Percentiles rank a stretch among this genome's conserved stretches.
These are phyloP conservation scores for Phymorhynchus buccinoides DNA, from an alignment of 1,140 invertebrate species.

Conservation along the genomic window DNA sequence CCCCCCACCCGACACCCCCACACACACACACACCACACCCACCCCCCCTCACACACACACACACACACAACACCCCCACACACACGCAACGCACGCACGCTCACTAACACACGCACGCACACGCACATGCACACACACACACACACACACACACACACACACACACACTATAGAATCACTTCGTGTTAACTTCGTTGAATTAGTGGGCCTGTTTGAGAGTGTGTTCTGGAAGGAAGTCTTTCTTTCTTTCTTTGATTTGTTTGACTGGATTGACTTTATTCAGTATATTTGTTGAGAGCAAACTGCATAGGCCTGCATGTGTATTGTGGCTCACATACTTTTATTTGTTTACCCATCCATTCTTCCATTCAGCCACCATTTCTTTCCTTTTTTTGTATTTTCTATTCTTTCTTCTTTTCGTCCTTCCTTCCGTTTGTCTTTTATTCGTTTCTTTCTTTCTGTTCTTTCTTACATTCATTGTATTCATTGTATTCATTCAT, in stretches of 20 bases:
- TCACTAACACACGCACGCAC: not conserved
- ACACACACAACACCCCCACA: not conserved
- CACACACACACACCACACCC: not conserved
- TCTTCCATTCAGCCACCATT: not conserved
- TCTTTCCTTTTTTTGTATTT: not conserved
- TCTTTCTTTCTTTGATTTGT: not conserved
- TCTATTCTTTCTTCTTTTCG: not conserved
- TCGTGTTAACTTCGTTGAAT: no score
- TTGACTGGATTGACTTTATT: not conserved
- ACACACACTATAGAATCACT: not conserved
- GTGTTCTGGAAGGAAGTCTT: no score
- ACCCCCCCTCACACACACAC: not conserved
- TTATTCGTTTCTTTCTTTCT: not conserved
- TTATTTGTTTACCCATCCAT: not conserved
- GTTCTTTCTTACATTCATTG: no score
- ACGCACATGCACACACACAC: constrained; percentile 3
- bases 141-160: not conserved
- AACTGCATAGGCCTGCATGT: not conserved
- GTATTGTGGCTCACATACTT: not conserved
- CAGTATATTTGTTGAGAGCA: not conserved
- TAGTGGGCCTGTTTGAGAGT: no score
- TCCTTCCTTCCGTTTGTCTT: not conserved
- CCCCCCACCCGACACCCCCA: no score
- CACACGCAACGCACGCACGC: not conserved
- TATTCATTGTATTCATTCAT: not conserved